Evolutionary conservation across 1,140 invertebrate species (phyloP), one percentile per base, ranked within the genome.

Genomic region (Musca vetustissima): DNA sequence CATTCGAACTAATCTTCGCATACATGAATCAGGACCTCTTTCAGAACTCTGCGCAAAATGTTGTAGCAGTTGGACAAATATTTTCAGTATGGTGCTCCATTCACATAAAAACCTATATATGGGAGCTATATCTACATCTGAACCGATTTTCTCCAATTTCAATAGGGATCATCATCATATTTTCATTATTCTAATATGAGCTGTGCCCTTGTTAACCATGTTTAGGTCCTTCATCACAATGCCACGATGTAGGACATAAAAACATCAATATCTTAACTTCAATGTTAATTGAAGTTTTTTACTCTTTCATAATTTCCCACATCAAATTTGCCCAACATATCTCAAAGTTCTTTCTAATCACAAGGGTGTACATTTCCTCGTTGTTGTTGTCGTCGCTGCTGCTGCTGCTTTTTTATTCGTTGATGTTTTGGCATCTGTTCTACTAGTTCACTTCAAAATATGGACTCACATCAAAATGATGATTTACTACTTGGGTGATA

Each of bases 361-460:
- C 13, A 36, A 61, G 57, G 57, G 57, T 61, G 57, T 61, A 28
- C 28, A 61, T 57, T 15, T 15, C 15, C n/a, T 36, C 43, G 25
- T 61, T 36, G 7, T 61, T 57, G 15, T 57, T 57, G 21, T 11
- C 53, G 53, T 24, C n/a, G n/a, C n/a, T n/a, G n/a, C n/a, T n/a
- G n/a, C n/a, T n/a, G n/a, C n/a, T n/a, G n/a, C n/a, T n/a, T n/a
- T 28, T 28, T 28, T 28, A 28, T 28, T 28, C 22, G 9, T 24
- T 61, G 28, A 61, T 61, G 28, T 61, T n/a, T 61, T 61, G 57
- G 57, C 57, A 61, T 61, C 28, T 61, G 57, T 61, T 61, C 28
- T 7, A 13, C 36, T 13, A 32, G n/a, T 59, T 59, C 48, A 49
- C 17, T 49, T 15, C 6, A 49, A n/a, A 19, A 19, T 21, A 22